phyloP scores from a whole-genome alignment of 2,113 vertebrate genomes.

The Damaliscus lunatus region DNA sequence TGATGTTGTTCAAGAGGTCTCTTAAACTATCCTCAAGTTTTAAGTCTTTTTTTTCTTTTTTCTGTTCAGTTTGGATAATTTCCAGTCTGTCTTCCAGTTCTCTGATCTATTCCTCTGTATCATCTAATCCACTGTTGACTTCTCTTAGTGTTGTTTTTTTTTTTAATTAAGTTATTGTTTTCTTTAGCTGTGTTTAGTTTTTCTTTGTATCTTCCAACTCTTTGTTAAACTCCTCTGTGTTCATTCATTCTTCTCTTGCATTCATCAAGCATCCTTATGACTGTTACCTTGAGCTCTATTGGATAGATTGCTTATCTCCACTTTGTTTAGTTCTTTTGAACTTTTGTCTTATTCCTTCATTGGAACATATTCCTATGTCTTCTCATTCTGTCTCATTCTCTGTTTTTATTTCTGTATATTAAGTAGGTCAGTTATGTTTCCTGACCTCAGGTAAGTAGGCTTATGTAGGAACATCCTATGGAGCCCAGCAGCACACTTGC shows the following conservation, averaged over 20 bases:
- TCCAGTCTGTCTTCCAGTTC: background rate
- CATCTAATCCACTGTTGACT: background rate
- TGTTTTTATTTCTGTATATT: background rate
- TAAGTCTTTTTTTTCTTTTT: background rate
- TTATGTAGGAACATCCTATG: background rate
- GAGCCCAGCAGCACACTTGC: too few relatives aligned
- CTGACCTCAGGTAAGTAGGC: background rate
- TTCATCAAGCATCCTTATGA: background rate
- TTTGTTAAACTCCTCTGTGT: background rate
- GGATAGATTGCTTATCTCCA: background rate
- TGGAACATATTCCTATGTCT: background rate
- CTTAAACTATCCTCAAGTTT: background rate
- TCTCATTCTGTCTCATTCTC: background rate
- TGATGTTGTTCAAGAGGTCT: background rate
- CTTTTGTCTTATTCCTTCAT: background rate
- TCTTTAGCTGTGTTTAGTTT: background rate
- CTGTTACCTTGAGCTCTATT: background rate
- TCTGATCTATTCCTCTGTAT: background rate
- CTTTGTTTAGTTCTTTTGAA: background rate
- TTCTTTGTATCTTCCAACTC: background rate
- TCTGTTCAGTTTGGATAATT: background rate
- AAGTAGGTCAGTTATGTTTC: background rate
- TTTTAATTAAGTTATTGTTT: background rate
- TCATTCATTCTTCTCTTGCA: background rate
- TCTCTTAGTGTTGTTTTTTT: background rate